phyloP scores from a whole-genome alignment of 2,888 invertebrate species.

The Conchocele bisecta region DNA sequence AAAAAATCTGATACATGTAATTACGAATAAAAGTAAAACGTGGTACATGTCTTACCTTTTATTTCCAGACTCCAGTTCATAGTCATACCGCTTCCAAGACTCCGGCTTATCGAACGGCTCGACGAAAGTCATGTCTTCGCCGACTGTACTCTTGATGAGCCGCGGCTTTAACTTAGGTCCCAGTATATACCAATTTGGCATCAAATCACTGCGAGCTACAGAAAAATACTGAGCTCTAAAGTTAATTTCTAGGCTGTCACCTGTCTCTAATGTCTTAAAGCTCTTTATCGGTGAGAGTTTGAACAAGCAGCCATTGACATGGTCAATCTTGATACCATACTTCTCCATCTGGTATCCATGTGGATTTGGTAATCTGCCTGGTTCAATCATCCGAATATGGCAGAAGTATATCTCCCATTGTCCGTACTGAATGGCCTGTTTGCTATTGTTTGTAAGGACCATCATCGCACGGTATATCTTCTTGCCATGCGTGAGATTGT shows the following conservation, averaged over 20 bases:
- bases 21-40: no score
- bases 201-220: slow-evolving; percentile 70
- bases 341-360: slow-evolving; percentile 56
- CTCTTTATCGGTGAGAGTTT: slow-evolving; percentile 66
- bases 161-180: slow-evolving; percentile 64
- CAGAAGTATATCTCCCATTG: slow-evolving; percentile 77
- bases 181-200: slow-evolving; percentile 77
- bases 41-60: no score
- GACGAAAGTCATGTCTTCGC: slow-evolving; percentile 71
- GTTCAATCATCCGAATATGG: slow-evolving; percentile 77
- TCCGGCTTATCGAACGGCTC: slow-evolving; percentile 69
- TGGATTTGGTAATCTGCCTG: slow-evolving; percentile 62
- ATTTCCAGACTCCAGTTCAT: slow-evolving; percentile 59
- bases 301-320: slow-evolving; percentile 75
- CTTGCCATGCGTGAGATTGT: slow-evolving; percentile 72
- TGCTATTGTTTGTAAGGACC: slow-evolving; percentile 65
- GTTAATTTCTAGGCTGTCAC: slow-evolving; percentile 61
- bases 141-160: slow-evolving; percentile 70
- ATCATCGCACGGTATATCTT: slow-evolving; percentile 67
- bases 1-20: no score
- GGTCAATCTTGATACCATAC: slow-evolving; percentile 66
- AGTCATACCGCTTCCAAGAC: slow-evolving; percentile 76
- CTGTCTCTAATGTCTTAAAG: slow-evolving; percentile 66
- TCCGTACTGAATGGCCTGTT: slow-evolving; percentile 44
- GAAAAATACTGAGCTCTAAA: slow-evolving; percentile 74